Evolutionary conservation across 2,888 invertebrate genomes (phyloP).

Genomic region (Dorcus hopei): DNA sequence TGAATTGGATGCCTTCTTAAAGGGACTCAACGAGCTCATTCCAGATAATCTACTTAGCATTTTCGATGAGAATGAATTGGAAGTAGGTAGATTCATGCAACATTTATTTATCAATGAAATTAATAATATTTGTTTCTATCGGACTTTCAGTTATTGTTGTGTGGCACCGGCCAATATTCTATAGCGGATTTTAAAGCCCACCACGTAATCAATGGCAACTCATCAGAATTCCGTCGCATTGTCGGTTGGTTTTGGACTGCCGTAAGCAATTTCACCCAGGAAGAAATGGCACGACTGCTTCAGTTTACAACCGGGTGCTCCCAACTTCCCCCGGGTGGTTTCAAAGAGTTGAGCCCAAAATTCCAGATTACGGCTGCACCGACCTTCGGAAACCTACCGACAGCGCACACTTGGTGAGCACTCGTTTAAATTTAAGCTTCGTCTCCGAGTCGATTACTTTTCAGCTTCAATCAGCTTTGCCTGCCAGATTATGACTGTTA

Average conservation of each 20-base stretch:
- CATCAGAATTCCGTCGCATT: slow-evolving; percentile 78
- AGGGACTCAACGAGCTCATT: slow-evolving; percentile 86
- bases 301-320: slow-evolving; percentile 94
- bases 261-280: slow-evolving; percentile 82
- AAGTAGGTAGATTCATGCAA: slow-evolving; percentile 57
- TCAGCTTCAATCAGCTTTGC: slow-evolving; percentile 92
- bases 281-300: slow-evolving; percentile 87
- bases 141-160: slow-evolving; percentile 73
- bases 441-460: slow-evolving; percentile 33
- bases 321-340: slow-evolving; percentile 88
- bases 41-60: slow-evolving; percentile 91
- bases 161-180: slow-evolving; percentile 90
- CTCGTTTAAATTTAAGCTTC: neutral
- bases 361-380: slow-evolving; percentile 91
- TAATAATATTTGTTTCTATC: slow-evolving; percentile 35
- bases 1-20: slow-evolving; percentile 84
- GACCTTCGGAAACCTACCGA: slow-evolving; percentile 85
- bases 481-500: slow-evolving; percentile 92
- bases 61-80: slow-evolving; percentile 94
- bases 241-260: slow-evolving; percentile 91
- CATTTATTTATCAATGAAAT: slow-evolving; percentile 9
- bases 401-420: slow-evolving; percentile 87
- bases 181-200: slow-evolving; percentile 87
- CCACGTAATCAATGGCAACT: slow-evolving; percentile 78
- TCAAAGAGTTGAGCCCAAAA: slow-evolving; percentile 82